Percentiles rank a stretch among this genome's conserved stretches.
Evolutionary conservation across 1,140 invertebrate species (phyloP).

Genomic region (Leptinotarsa texana): DNA sequence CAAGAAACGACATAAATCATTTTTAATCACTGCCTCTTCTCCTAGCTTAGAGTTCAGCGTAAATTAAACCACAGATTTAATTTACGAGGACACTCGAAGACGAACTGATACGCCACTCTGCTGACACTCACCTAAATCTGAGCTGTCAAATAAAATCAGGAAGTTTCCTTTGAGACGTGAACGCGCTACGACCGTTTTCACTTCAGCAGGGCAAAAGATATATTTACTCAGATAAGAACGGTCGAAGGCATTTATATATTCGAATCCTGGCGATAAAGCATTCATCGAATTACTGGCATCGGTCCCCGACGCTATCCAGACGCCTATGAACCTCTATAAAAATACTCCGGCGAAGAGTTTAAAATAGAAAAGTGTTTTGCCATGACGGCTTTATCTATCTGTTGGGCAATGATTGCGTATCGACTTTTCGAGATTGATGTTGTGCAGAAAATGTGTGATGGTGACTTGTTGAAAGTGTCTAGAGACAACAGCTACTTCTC

Average conservation of each 20-base stretch:
- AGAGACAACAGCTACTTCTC: background rate
- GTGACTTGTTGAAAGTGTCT: background rate
- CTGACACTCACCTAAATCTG: no score
- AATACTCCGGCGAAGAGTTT: slow-evolving; percentile 17
- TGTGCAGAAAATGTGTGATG: background rate
- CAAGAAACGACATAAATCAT: no score
- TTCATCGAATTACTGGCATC: slow-evolving; percentile 35
- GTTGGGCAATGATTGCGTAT: background rate
- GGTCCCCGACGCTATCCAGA: slow-evolving; percentile 29
- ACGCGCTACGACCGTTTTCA: slow-evolving; percentile 3
- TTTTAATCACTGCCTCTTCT: no score
- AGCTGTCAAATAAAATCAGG: background rate
- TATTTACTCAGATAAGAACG: slow-evolving; percentile 26
- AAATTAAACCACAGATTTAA: no score
- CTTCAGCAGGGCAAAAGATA: background rate
- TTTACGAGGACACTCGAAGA: no score
- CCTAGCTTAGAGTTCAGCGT: no score
- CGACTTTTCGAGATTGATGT: background rate
- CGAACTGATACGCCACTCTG: no score
- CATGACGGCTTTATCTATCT: slow-evolving; percentile 10
- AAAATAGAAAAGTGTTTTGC: slow-evolving; percentile 18
- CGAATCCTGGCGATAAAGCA: slow-evolving; percentile 29
- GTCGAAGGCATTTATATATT: slow-evolving; percentile 27
- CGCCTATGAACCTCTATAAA: slow-evolving; percentile 13
- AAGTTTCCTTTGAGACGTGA: background rate